Evolutionary conservation across 2,888 invertebrate genomes (phyloP), one percentile per base, ranked within the genome.

Genomic region (Melanophora roralis): DNA sequence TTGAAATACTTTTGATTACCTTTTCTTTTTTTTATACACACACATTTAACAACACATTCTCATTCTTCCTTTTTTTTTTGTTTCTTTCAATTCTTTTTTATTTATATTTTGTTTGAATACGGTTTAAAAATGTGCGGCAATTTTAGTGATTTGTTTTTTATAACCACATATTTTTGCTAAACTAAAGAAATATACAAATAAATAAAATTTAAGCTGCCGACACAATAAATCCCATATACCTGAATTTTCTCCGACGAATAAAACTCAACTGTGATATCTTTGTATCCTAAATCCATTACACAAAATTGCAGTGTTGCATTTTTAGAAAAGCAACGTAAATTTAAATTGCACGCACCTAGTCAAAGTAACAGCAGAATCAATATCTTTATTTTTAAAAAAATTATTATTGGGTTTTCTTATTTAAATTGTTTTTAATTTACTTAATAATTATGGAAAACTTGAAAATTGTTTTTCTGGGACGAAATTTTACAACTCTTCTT

Each of bases 221-320:
- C 73, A 74, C 65, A 51, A 21, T 47, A 57, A 45, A 21, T 11
- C 1, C 36, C 32, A 43, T 57, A 8, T 69, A 71, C 78, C 64
- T 79, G 78, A 79, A 74, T 74, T 74, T 78, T 57, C 73, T 59
- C 51, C 67, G 71, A 79, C 79, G 75, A 80, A 80, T 80, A 71
- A 65, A 71, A 80, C 79, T 80, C 75, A 57, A 78, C 78, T 78
- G 74, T 59, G 62, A 64, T 62, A 73, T 72, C 73, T 36, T 69
- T 75, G 47, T 59, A 34, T 55, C 62, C 47, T 62, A 68, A 76
- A 75, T 32, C 47, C 62, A 69, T 32, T 69, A 64, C 62, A 69
- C 21, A 21, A 49, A 45, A 64, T 34, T 9, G 47, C 69, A 76
- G 76, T 38, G 76, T 34, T 76, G 76, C 64, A 57, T 43, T 57